These are phyloP conservation scores for Lottia gigantea DNA, from an alignment of 2,888 invertebrate genomes.

Conservation along the genomic window DNA sequence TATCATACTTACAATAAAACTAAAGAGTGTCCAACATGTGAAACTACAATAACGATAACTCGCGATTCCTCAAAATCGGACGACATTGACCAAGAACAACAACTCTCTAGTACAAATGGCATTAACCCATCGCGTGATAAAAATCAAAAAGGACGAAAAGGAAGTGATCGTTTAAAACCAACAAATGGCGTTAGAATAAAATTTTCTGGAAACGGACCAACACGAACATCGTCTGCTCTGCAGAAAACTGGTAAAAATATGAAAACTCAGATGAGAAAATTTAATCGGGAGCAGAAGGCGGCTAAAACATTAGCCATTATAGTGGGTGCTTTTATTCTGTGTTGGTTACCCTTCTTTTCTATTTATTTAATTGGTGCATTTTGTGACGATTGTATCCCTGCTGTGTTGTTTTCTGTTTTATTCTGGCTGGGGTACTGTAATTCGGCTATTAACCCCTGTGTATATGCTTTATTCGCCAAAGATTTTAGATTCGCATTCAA, in stretches of 20 bases:
- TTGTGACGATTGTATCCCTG: constrained; percentile 81
- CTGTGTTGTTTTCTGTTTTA: constrained; percentile 85
- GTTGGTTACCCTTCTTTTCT: constrained; percentile 97
- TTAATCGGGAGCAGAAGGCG: constrained; percentile 90
- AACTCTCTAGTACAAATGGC: not conserved
- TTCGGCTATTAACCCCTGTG: constrained; percentile 93
- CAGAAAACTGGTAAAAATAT: constrained; percentile 75
- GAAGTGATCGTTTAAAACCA: constrained; percentile 4
- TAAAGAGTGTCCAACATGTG: constrained; percentile 1
- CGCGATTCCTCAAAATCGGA: not conserved
- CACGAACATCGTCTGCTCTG: constrained; percentile 16
- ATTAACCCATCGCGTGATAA: constrained; percentile 2
- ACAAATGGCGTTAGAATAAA: constrained; percentile 8
- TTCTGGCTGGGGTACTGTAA: constrained; percentile 99
- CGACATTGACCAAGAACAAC: not conserved
- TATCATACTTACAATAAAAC: constrained; percentile 3
- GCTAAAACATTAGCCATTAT: constrained; percentile 97
- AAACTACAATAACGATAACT: constrained; percentile 1
- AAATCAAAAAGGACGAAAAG: not conserved
- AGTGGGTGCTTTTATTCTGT: constrained; percentile 95
- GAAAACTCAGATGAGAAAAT: constrained; percentile 87
- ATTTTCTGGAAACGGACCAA: constrained; percentile 7
- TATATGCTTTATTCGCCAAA: constrained; percentile 93
- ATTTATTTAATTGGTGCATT: constrained; percentile 90
- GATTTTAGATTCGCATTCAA: constrained; percentile 96